phyloP scores from a whole-genome alignment of 37 sponge, comb jelly and placozoan genomes.

The Amphimedon queenslandica region DNA sequence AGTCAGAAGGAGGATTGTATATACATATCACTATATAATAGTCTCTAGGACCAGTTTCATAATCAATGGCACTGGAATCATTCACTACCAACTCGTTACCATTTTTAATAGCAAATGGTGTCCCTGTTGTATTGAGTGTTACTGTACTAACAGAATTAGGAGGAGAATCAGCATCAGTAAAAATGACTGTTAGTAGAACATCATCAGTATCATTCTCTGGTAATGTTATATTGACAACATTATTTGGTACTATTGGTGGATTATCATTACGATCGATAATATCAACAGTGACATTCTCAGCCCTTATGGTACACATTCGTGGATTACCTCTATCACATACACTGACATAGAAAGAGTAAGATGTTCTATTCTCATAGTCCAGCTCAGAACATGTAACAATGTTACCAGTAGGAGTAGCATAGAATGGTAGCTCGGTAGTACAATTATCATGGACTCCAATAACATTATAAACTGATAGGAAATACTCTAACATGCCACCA shows the following conservation, averaged over 20 bases:
- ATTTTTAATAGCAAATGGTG: slow-evolving; percentile 41
- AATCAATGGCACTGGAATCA: slow-evolving; percentile 28
- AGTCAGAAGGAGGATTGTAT: slow-evolving; percentile 21
- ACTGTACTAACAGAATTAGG: slow-evolving; percentile 37
- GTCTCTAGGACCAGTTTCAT: slow-evolving; percentile 13
- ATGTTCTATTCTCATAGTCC: slow-evolving; percentile 13
- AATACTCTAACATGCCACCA: background rate
- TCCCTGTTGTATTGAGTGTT: slow-evolving; percentile 16
- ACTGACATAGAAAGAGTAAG: slow-evolving; percentile 17
- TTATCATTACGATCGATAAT: slow-evolving; percentile 60
- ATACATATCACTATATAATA: slow-evolving; percentile 37
- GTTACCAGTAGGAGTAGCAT: background rate
- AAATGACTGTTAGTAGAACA: slow-evolving; percentile 13
- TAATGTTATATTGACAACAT: slow-evolving; percentile 7
- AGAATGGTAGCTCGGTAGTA: slow-evolving; percentile 23
- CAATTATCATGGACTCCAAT: slow-evolving; percentile 16
- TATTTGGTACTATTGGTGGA: slow-evolving; percentile 36
- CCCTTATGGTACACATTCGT: slow-evolving; percentile 14
- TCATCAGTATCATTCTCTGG: slow-evolving; percentile 33
- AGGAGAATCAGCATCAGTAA: slow-evolving; percentile 47
- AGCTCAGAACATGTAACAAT: slow-evolving; percentile 17
- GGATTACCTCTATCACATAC: slow-evolving; percentile 35
- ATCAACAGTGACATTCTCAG: slow-evolving; percentile 22
- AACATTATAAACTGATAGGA: background rate
- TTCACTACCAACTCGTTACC: slow-evolving; percentile 25